Base-by-base conservation (phyloP, 2,888 invertebrate species). In the Nymphalis c-album region DNA sequence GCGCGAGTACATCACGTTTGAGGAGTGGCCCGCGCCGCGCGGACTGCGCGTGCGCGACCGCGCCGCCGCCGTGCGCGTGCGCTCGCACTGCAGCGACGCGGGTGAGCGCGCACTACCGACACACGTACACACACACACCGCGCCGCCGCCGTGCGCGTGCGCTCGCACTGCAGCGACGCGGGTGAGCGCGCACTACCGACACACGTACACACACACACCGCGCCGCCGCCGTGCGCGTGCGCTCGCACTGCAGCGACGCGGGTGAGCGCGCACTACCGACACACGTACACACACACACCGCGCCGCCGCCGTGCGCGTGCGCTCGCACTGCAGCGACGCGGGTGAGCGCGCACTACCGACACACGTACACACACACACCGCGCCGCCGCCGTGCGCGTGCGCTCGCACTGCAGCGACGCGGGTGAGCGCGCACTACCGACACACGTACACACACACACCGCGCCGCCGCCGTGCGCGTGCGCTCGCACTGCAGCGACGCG, bases 1-100 rank as follows among this genome's bases (percentile, higher is more conserved):
- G 57, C 94, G 99, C 13, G 99, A 99, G 86, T 96, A 98, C 82
- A 97, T 99, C 60, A 95, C 96, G 67, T 97, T 97, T 71, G 96
- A 97, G 71, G 96, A 96, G 45, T 96, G 97, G 95, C 96, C 96
- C 0, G 93, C 94, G 74, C 96, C 96, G n/a, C 94, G 95, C 68
- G 95, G 94, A 0, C 93, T 96, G 63, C 92, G 95, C 50, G 95
- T 96, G 0, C 93, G 97, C 60, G 97, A 96, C 71, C 96, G 95
- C 80, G 97, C 96, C 0, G 91, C 92, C 40, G 94, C 94, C 60
- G 94, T 98, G 63, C 94, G 94, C 61, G 94, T 99, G 35, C 95
- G 95, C 80, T 99, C 98, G 1, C 95, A 97, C 70, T 99, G 26
- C 26, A 26, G 26, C 26, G 26, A 26, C 26, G 26, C 26, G 26